These are phyloP conservation scores for Eulemur coronatus DNA, from an alignment of 2,797 vertebrate genomes.

Conservation along the genomic window DNA sequence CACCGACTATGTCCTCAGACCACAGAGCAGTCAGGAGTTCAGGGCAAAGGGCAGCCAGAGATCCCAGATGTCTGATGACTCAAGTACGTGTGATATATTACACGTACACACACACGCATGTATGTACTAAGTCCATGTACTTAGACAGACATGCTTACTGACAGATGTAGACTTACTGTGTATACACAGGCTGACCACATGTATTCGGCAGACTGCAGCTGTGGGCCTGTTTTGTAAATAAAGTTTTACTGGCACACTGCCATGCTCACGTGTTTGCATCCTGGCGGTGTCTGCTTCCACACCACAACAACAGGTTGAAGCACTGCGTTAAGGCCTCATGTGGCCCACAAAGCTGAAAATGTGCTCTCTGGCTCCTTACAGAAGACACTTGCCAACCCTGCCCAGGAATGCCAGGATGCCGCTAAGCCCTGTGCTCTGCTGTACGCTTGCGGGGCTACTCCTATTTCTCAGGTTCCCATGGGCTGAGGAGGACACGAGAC, in stretches of 20 bases:
- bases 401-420: too few relatives aligned
- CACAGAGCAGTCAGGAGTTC: background rate
- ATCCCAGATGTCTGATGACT: background rate
- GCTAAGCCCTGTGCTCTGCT: too few relatives aligned
- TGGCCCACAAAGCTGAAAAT: background rate
- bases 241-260: background rate
- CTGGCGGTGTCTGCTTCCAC: background rate
- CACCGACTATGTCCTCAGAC: background rate
- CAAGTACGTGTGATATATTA: accelerated
- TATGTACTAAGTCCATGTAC: too few relatives aligned
- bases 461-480: background rate
- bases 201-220: background rate
- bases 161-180: background rate
- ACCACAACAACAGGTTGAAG: background rate
- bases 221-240: background rate
- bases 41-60: background rate
- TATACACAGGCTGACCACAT: background rate
- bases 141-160: background rate
- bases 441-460: too few relatives aligned
- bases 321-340: too few relatives aligned
- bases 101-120: too few relatives aligned
- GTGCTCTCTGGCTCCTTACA: background rate
- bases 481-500: background rate
- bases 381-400: background rate
- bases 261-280: too few relatives aligned